These are phyloP conservation scores for Australoheros facetus DNA, from an alignment of 2,797 vertebrate species.

Conservation along the genomic window DNA sequence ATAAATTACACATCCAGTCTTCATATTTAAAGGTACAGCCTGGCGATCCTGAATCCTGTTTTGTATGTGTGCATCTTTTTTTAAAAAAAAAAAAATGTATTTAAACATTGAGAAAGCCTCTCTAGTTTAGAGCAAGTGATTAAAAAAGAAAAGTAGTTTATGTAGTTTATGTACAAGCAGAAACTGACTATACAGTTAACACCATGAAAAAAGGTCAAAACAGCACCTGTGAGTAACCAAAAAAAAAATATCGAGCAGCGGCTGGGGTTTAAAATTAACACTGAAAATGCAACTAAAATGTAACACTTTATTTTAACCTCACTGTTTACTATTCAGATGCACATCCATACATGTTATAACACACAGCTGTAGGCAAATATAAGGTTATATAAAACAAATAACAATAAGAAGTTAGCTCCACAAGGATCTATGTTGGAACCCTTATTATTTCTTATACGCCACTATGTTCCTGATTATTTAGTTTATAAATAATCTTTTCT, in stretches of 20 bases:
- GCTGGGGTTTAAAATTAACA: not conserved
- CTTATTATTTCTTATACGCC: not conserved
- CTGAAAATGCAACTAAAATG: not conserved
- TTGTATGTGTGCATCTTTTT: not conserved
- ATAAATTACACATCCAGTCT: constrained; percentile 3
- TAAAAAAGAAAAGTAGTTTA: not conserved
- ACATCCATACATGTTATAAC: not conserved
- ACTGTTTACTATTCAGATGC: not conserved
- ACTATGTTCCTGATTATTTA: not conserved
- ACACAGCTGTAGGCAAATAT: too few species aligned
- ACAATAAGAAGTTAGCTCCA: not conserved
- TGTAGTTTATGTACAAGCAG: not conserved
- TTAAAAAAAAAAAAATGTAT: too few species aligned
- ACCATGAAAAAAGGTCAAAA: not conserved
- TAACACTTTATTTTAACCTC: too few species aligned
- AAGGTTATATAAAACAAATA: too few species aligned
- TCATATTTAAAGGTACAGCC: not conserved
- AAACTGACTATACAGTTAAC: not conserved
- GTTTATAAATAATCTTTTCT: not conserved
- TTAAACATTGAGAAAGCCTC: not conserved
- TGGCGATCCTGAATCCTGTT: not conserved
- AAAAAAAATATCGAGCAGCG: not conserved
- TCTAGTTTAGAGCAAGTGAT: not conserved
- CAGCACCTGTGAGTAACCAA: not conserved
- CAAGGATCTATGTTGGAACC: not conserved